A percentile compares a stretch with the other conserved stretches of the same genome.
These are phyloP conservation scores for Cyanistes caeruleus DNA, from an alignment of 2,113 vertebrate genomes.

Conservation along the genomic window DNA sequence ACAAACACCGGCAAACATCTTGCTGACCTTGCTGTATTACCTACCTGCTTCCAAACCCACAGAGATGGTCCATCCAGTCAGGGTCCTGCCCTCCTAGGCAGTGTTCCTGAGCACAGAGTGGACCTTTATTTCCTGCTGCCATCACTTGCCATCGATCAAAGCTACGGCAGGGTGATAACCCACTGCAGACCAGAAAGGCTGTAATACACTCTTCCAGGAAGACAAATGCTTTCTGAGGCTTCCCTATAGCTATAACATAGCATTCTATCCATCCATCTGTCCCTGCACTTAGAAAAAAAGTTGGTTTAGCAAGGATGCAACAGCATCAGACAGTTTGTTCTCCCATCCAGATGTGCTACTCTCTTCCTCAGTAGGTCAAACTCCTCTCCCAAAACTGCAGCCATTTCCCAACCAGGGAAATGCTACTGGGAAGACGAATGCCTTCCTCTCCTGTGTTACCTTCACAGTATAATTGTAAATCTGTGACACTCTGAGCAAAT, in stretches of 20 bases:
- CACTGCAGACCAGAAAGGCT: neutral
- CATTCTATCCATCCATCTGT: neutral
- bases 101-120: neutral
- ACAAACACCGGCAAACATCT: neutral
- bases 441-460: neutral
- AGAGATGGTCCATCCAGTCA: fast-evolving
- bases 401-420: neutral
- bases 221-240: neutral
- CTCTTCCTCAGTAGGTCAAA: neutral
- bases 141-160: neutral
- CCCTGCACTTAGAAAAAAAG: neutral
- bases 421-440: neutral
- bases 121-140: neutral
- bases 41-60: neutral
- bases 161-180: neutral
- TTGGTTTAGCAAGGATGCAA: neutral
- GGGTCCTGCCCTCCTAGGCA: neutral
- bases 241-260: neutral
- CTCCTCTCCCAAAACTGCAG: neutral
- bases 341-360: neutral
- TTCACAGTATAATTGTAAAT: neutral
- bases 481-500: neutral
- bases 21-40: neutral
- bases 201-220: neutral
- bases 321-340: neutral